Conservation (phyloP, 2,888 invertebrate species). For the Drepanosiphum platanoidis region DNA sequence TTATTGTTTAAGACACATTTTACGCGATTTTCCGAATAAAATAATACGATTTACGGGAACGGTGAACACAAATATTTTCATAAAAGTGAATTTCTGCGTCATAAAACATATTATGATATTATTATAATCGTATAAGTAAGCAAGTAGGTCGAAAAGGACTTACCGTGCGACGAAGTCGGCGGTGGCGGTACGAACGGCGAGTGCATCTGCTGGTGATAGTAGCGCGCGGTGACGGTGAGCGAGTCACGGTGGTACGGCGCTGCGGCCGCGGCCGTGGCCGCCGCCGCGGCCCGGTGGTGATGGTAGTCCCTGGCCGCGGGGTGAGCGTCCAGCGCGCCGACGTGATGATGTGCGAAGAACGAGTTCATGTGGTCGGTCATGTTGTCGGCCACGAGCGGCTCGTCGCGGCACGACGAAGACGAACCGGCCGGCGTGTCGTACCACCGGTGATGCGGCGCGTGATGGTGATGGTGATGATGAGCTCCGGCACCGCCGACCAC, state of each 20-base stretch:
- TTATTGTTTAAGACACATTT: too few relatives aligned
- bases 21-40: too few relatives aligned
- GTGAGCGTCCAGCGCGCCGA: constrained; percentile 64
- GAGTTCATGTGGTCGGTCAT: constrained; percentile 64
- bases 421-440: constrained; percentile 62
- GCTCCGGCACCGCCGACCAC: constrained; percentile 59
- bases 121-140: too few relatives aligned
- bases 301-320: constrained; percentile 58
- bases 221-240: constrained; percentile 69
- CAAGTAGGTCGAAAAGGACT: too few relatives aligned
- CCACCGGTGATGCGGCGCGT: constrained; percentile 63
- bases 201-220: constrained; percentile 73
- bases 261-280: constrained; percentile 70
- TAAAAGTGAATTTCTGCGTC: too few relatives aligned
- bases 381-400: constrained; percentile 54
- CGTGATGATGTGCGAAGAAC: constrained; percentile 64
- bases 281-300: constrained; percentile 67
- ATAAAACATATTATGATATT: too few relatives aligned
- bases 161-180: constrained; percentile 70
- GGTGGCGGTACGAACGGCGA: constrained; percentile 68
- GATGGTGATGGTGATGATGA: constrained; percentile 60
- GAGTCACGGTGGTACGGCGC: constrained; percentile 69
- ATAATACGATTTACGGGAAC: too few relatives aligned
- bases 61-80: too few relatives aligned
- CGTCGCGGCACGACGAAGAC: constrained; percentile 54